Conservation (phyloP, 2,888 invertebrate genomes). For the Diplolepis rosae region DNA sequence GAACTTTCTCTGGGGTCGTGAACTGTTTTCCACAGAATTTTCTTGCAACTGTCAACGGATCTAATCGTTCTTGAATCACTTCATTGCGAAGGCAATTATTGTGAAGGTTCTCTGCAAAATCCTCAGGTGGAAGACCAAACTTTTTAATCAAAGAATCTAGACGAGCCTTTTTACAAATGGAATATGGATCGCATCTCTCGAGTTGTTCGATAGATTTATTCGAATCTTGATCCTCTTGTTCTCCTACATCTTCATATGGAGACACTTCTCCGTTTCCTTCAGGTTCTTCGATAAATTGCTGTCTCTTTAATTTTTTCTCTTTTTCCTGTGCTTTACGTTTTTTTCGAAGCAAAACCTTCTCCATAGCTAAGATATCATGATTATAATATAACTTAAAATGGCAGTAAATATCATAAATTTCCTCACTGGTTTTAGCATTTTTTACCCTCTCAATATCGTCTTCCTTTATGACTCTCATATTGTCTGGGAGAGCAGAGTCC, state of each 20-base stretch:
- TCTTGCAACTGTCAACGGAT: constrained; percentile 87
- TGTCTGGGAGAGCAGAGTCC: constrained; percentile 89
- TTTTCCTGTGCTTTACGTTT: constrained; percentile 79
- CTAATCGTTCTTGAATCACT: constrained; percentile 91
- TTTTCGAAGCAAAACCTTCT: constrained; percentile 81
- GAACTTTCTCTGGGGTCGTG: constrained; percentile 84
- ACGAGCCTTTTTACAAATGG: constrained; percentile 89
- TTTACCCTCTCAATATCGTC: constrained; percentile 88
- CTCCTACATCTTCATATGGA: constrained; percentile 77
- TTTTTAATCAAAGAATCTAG: constrained; percentile 89
- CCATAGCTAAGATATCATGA: constrained; percentile 88
- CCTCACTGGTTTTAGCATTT: constrained; percentile 89
- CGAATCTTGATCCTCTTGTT: constrained; percentile 74
- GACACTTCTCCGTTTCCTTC: constrained; percentile 80
- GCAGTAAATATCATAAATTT: constrained; percentile 91
- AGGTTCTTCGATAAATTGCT: constrained; percentile 77
- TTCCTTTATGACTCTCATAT: constrained; percentile 87
- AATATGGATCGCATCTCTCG: constrained; percentile 90
- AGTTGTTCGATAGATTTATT: constrained; percentile 89
- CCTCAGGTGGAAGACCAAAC: constrained; percentile 94
- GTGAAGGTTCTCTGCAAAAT: constrained; percentile 96
- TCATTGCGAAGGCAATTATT: constrained; percentile 97
- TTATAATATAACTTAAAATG: constrained; percentile 96
- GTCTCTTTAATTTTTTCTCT: constrained; percentile 73
- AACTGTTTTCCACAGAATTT: constrained; percentile 77